Percentiles rank a stretch among this genome's conserved stretches.
phyloP scores from a whole-genome alignment of 2,113 vertebrate genomes.

The Aleadryas rufinucha region DNA sequence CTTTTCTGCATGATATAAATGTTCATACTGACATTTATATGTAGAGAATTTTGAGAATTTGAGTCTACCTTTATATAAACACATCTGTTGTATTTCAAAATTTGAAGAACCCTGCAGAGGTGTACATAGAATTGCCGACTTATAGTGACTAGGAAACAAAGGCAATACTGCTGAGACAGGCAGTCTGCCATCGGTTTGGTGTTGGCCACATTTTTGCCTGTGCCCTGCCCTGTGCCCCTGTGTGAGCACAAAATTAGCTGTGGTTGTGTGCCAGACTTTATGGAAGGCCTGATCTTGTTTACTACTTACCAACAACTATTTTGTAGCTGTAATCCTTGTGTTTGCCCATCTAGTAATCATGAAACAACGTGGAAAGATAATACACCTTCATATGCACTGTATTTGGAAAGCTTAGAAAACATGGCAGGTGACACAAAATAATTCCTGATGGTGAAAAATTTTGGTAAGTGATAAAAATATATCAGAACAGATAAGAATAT shows the following conservation, averaged over 20 bases:
- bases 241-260: background rate
- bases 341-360: background rate
- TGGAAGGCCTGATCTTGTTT: background rate
- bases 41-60: background rate
- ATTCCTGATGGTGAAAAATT: background rate
- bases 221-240: background rate
- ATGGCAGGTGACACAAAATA: background rate
- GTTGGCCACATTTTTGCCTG: background rate
- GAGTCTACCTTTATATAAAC: background rate
- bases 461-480: background rate
- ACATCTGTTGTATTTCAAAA: background rate
- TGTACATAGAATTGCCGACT: background rate
- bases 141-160: background rate
- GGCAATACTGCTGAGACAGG: background rate
- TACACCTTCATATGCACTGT: background rate
- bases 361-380: background rate
- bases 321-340: background rate
- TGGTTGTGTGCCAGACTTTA: background rate
- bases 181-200: accelerated
- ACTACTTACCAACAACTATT: background rate
- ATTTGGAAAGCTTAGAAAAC: background rate
- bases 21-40: background rate
- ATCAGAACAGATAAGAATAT: background rate
- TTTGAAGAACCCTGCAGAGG: background rate
- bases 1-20: background rate